Conservation (phyloP, 2,888 invertebrate species). For the Eristalis arbustorum region DNA sequence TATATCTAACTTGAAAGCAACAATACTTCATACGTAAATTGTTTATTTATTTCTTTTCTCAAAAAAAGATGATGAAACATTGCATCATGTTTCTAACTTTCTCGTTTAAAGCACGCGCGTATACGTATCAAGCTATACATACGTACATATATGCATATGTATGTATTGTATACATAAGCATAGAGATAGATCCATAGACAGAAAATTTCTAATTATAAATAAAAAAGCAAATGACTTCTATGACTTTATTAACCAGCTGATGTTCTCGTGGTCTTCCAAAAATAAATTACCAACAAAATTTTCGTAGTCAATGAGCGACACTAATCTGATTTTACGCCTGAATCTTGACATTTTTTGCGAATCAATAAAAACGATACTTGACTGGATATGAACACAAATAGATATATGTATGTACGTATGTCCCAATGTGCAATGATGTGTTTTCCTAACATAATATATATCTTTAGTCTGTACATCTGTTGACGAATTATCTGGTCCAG, state of each 20-base stretch:
- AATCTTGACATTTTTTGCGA: conserved; percentile 14
- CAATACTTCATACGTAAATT: background rate
- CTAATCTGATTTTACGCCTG: conserved; percentile 28
- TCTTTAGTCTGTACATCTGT: background rate
- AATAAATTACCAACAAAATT: conserved; percentile 23
- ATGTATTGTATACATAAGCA: too few relatives aligned
- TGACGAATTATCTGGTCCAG: too few relatives aligned
- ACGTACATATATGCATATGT: background rate
- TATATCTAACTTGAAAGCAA: background rate
- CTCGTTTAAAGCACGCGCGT: conserved; percentile 30
- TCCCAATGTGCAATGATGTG: background rate
- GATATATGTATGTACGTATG: too few relatives aligned
- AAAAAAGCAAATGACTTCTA: conserved; percentile 20
- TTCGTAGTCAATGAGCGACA: conserved; percentile 24
- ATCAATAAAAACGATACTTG: conserved; percentile 3
- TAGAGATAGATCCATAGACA: background rate
- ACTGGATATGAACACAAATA: conserved; percentile 3
- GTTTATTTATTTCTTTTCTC: background rate
- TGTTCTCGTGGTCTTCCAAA: conserved; percentile 34
- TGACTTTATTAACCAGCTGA: conserved; percentile 52
- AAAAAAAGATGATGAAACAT: conserved; percentile 58
- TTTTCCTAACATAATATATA: background rate
- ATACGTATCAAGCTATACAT: background rate
- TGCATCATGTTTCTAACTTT: conserved; percentile 53
- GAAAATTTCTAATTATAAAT: conserved; percentile 27